Conservation (phyloP, 2,797 vertebrate species). For the Halcyon chelicuti region DNA sequence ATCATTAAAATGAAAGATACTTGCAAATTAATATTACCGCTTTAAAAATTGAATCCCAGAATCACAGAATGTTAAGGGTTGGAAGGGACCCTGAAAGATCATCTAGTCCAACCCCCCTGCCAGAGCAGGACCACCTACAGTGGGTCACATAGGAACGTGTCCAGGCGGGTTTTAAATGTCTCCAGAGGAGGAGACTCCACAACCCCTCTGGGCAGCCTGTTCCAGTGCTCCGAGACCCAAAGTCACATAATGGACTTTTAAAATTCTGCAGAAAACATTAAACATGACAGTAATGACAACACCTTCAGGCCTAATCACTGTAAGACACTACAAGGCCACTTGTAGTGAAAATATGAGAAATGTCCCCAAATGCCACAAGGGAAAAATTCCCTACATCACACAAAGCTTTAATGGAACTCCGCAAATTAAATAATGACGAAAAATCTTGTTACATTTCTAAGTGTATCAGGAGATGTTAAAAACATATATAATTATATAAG, state of each 20-base stretch:
- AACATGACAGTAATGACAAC: not conserved
- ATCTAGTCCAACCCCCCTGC: no score
- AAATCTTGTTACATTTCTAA: not conserved
- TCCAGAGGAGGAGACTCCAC: no score
- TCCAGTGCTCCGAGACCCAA: not conserved
- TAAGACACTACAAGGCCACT: not conserved
- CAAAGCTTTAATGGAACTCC: not conserved
- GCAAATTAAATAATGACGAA: not conserved
- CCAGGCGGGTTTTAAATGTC: no score
- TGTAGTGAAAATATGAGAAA: not conserved
- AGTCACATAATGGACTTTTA: not conserved
- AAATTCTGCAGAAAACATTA: not conserved
- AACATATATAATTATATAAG: not conserved
- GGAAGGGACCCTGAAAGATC: no score
- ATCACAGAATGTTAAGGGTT: no score
- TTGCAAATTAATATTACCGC: not conserved
- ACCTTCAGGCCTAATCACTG: not conserved
- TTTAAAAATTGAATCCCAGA: not conserved
- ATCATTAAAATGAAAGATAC: not conserved
- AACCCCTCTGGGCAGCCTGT: no score
- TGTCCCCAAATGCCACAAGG: not conserved
- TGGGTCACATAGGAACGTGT: no score
- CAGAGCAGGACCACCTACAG: no score
- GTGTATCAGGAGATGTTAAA: not conserved
- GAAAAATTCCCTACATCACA: not conserved